Base-by-base conservation (phyloP, 53 echinoderm and acorn worm genomes). In the Glandiceps talaboti region DNA sequence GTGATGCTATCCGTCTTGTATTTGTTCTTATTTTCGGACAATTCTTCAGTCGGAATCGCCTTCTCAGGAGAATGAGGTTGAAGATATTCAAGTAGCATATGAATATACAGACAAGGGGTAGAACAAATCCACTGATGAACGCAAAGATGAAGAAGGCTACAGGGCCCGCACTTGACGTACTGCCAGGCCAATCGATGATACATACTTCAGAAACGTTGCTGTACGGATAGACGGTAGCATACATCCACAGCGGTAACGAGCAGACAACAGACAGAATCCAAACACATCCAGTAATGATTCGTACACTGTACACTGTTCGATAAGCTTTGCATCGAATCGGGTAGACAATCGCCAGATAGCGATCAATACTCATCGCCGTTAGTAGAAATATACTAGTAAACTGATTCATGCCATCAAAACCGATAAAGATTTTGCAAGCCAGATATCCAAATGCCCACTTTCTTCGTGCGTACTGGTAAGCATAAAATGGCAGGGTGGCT, bases 261-360 rank as follows among this genome's bases (percentile, higher is more conserved):
- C 84, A 83, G 26, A 94, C 74, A 27, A 94, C 80, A 20, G 94
- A 85, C 31, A 83, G 74, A 29, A 80, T 29, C 94, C 94, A 94
- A 1, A 86, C 90, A n/a, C 83, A 28, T 12, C 75, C 76, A 64
- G 87, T 85, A 33, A 89, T 85, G 78, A 94, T 84, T 28, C 88
- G 84, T 12, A 89, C 94, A 77, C 90, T 92, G 77, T 85, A 84
- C 80, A 94, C 73, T 27, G 94, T 94, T 26, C 94, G 86, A 76
- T 89, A 94, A 85, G 85, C 89, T 90, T 91, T 94, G 28, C 91
- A 94, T 73, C 90, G 83, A 74, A 94, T 89, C 32, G 94, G 94
- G 29, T 90, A 86, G 81, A 91, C 91, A 73, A 94, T 92, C 32
- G 94, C 94, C 33, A 94, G 76, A 86, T 94, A 94, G 29, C 94